Percentiles rank a stretch among this genome's conserved stretches.
These are phyloP conservation scores for Ormyrus nitidulus DNA, from an alignment of 2,888 invertebrate species.

Conservation along the genomic window DNA sequence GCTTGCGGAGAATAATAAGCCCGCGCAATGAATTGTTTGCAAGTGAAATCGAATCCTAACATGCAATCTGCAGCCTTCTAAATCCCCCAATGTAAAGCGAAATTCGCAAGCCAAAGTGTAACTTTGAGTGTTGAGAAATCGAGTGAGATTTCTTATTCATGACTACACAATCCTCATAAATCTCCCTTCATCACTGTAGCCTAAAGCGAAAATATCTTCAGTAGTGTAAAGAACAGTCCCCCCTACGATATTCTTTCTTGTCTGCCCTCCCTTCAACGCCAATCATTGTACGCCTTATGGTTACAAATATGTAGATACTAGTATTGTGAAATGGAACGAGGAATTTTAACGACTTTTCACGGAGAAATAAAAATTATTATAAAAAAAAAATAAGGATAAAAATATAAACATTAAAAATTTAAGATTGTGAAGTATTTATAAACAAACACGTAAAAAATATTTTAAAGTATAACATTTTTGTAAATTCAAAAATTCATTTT, in stretches of 20 bases:
- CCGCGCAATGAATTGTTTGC: constrained; percentile 53
- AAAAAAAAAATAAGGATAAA: too few relatives aligned
- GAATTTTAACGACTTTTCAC: not conserved
- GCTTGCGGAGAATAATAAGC: constrained; percentile 48
- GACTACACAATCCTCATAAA: constrained; percentile 59
- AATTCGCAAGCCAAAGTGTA: constrained; percentile 29
- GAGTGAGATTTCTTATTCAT: constrained; percentile 60
- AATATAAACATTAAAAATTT: too few relatives aligned
- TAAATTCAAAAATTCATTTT: too few relatives aligned
- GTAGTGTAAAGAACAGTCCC: constrained; percentile 41
- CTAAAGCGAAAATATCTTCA: constrained; percentile 60
- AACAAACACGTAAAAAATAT: too few relatives aligned
- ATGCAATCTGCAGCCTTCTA: constrained; percentile 37
- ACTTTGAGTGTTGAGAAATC: constrained; percentile 40
- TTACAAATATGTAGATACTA: not conserved
- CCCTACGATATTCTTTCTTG: constrained; percentile 30
- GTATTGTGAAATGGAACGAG: not conserved
- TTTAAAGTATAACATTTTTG: too few relatives aligned
- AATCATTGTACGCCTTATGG: constrained; percentile 21
- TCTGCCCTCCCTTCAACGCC: constrained; percentile 12
- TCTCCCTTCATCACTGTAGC: constrained; percentile 58
- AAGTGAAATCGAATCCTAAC: constrained; percentile 55
- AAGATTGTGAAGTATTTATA: too few relatives aligned
- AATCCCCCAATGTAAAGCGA: constrained; percentile 34
- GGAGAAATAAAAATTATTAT: too few relatives aligned